Conservation (phyloP, 2,113 vertebrate species). For the Sterrhoptilus dennistouni region DNA sequence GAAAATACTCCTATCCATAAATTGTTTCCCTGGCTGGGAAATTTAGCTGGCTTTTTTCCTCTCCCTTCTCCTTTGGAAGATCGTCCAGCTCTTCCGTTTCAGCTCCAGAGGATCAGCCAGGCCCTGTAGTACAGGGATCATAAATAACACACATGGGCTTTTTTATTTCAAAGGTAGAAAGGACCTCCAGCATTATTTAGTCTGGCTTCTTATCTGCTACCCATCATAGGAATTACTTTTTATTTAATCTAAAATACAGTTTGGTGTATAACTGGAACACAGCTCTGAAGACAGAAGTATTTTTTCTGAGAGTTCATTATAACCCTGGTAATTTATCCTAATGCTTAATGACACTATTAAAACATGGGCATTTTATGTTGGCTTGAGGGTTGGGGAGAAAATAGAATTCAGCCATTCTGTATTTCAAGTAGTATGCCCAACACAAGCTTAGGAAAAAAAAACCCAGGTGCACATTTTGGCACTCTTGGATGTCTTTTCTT, state of each 20-base stretch:
- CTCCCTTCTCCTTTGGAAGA: neutral
- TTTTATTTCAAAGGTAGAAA: neutral
- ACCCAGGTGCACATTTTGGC: neutral
- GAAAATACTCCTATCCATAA: neutral
- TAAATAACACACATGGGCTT: neutral
- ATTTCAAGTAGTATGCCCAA: neutral
- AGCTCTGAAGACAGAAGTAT: neutral
- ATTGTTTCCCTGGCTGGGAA: neutral
- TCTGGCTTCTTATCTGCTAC: neutral
- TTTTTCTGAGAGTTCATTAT: neutral
- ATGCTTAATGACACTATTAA: slow-evolving; percentile 22
- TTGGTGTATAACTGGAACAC: neutral
- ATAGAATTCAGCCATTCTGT: neutral
- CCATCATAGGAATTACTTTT: neutral
- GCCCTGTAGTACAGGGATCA: neutral
- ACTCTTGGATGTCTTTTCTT: neutral
- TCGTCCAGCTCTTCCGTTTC: neutral
- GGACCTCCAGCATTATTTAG: neutral
- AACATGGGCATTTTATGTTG: neutral
- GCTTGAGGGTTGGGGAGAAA: neutral
- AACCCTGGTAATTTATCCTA: neutral
- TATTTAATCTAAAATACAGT: neutral
- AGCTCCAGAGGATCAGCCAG: neutral
- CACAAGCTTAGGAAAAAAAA: neutral
- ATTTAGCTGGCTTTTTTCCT: neutral